A percentile compares a stretch with the other conserved stretches of the same genome.
Conservation (phyloP, 2,113 vertebrate species). For the Notothenia rossii region DNA sequence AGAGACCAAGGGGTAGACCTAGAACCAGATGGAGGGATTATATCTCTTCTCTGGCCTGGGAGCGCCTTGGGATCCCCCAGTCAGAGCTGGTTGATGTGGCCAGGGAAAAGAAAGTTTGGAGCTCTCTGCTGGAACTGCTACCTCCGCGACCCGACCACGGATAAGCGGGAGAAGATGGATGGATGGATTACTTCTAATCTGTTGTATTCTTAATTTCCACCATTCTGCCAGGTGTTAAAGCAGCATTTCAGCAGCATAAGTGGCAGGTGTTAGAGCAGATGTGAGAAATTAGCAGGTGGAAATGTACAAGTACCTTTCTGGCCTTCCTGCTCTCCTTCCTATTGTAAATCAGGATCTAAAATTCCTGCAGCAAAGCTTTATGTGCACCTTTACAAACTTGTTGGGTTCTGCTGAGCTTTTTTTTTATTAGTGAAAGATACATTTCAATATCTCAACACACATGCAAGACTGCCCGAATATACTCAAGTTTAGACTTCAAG, state of each 20-base stretch:
- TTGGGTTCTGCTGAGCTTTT: background rate
- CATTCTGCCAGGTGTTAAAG: background rate
- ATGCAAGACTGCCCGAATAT: background rate
- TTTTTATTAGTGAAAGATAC: background rate
- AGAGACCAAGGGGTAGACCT: no score
- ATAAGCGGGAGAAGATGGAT: no score
- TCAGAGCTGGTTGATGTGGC: no score
- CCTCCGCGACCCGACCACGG: no score
- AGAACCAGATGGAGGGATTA: no score
- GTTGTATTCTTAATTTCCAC: no score
- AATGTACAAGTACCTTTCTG: conserved; percentile 12
- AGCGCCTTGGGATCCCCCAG: no score
- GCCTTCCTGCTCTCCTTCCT: background rate
- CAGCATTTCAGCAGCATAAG: conserved; percentile 9
- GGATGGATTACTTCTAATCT: no score
- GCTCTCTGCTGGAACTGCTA: no score
- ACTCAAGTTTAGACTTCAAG: background rate
- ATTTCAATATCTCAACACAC: background rate
- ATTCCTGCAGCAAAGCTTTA: background rate
- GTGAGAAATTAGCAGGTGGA: conserved; percentile 29
- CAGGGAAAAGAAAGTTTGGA: no score
- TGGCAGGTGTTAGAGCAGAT: conserved; percentile 44
- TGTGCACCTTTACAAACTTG: background rate
- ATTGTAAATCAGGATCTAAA: conserved; percentile 2
- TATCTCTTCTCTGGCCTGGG: no score